Base-by-base conservation (phyloP, 2,888 invertebrate species). In the Macropis europaea region DNA sequence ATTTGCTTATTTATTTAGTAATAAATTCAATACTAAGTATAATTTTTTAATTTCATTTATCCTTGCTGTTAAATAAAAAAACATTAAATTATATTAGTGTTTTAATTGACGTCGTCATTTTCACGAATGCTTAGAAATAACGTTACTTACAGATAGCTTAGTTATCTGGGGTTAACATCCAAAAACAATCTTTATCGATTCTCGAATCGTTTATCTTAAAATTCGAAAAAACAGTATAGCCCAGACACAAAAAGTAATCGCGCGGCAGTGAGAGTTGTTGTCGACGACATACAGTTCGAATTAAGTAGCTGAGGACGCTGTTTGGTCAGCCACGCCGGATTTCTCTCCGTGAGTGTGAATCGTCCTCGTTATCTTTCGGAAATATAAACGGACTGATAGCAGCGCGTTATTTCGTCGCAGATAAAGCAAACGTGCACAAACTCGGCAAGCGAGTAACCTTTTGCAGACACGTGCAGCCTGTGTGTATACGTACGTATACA, bases 301-400 rank as follows among this genome's bases (percentile, higher is more conserved):
- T 30, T 47, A 66, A 77, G 69, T 73, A 61, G 62, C 52, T 30
- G 28, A 9, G 38, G 45, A 6, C 42, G 45, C 5, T 22, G 36
- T 54, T 26, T 59, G 47, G 43, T 24, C 66, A 28, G 60, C 45
- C 68, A 34, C 15, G 17, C n/a, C 28, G 17, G 15, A 50, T 38
- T 36, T 2, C 42, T 28, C 34, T 7, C 17, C 17, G 15, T n/a
- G 5, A 28, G 30, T 6, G 52, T 38, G 38, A 32, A 68, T 30
- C 28, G n/a, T 24, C 1, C 17, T 11, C 40, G 15, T 59, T 63
- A 36, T 63, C 48, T 36, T n/a, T 26, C 13, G 24, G 19, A 42
- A 53, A 32, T 59, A 68, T 43, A 48, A 68, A 42, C 38, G 36
- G 30, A 4, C 24, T n/a, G 13, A 15, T 19, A 26, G 7, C 24